Evolutionary conservation across 2,797 vertebrate species (phyloP).

Genomic region (Holocentrus rufus): DNA sequence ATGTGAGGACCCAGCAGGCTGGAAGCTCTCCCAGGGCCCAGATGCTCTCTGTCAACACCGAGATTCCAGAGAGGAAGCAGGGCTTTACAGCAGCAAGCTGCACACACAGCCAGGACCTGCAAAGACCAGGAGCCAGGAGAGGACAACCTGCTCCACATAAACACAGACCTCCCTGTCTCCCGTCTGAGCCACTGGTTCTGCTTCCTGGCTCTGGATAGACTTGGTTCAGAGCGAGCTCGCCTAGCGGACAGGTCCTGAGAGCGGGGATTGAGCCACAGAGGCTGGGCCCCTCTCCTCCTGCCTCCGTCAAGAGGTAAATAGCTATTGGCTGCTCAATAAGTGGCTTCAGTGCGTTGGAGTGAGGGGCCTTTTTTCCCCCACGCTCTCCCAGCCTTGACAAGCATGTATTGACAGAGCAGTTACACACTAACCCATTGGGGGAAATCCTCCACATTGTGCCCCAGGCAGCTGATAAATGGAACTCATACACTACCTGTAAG

Average conservation of each 20-base stretch:
- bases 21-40: conserved; percentile 82
- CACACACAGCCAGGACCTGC: conserved; percentile 76
- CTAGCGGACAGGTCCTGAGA: conserved; percentile 51
- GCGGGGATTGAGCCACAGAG: conserved; percentile 59
- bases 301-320: conserved; percentile 90
- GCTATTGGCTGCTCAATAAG: conserved; percentile 99
- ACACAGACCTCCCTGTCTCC: conserved; percentile 76
- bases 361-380: conserved; percentile 83
- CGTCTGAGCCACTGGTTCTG: conserved; percentile 69
- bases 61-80: conserved; percentile 82
- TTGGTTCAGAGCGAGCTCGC: conserved; percentile 46
- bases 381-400: conserved; percentile 91
- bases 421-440: conserved; percentile 92
- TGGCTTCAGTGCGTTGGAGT: conserved; percentile 91
- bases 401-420: conserved; percentile 97
- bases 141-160: conserved; percentile 79
- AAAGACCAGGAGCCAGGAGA: conserved; percentile 80
- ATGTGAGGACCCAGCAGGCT: conserved; percentile 74
- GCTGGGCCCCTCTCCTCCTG: conserved; percentile 71
- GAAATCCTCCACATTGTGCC: conserved; percentile 86
- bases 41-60: conserved; percentile 85
- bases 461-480: conserved; percentile 87
- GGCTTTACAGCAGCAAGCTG: conserved; percentile 80
- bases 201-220: conserved; percentile 65
- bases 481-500: conserved; percentile 84